Evolutionary conservation across 2,797 vertebrate species (phyloP).

Genomic region (Hippocampus kuda): DNA sequence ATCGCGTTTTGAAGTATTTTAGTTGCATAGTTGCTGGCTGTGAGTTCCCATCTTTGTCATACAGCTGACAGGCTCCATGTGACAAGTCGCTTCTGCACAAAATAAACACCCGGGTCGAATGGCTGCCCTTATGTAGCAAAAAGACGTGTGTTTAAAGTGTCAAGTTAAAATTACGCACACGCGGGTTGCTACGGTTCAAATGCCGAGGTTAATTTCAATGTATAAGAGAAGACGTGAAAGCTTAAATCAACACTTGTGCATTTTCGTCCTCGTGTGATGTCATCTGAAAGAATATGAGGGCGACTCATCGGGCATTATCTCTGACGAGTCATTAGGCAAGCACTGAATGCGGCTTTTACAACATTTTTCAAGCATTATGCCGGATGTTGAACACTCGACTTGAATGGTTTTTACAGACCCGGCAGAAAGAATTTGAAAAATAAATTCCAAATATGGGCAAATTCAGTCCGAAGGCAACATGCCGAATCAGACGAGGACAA

Average conservation of each 20-base stretch:
- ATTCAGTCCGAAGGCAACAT: not conserved
- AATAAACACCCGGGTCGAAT: conserved; percentile 51
- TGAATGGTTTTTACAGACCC: conserved; percentile 23
- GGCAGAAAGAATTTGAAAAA: not conserved
- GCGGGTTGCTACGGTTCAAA: conserved; percentile 45
- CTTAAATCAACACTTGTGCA: conserved; percentile 46
- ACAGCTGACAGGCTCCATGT: conserved; percentile 17
- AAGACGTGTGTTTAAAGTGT: conserved; percentile 57
- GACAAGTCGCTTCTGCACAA: conserved; percentile 53
- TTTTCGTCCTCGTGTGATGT: conserved; percentile 48
- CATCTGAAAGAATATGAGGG: conserved; percentile 44
- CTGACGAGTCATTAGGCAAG: conserved; percentile 47
- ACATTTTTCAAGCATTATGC: conserved; percentile 42
- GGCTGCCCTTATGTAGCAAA: conserved; percentile 53
- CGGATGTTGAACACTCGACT: conserved; percentile 20
- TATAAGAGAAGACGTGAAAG: conserved; percentile 47
- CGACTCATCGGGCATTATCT: conserved; percentile 42
- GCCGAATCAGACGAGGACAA: not conserved
- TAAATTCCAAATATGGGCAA: conserved; percentile 2
- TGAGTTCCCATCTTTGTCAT: too few species aligned
- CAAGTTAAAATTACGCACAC: conserved; percentile 59
- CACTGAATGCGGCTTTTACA: conserved; percentile 31
- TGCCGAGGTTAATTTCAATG: conserved; percentile 54
- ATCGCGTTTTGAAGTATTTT: not conserved
- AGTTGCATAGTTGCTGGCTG: not conserved